A percentile compares a stretch with the other conserved stretches of the same genome.
These are phyloP conservation scores for Protonemura montana DNA, from an alignment of 2,888 invertebrate species.

Conservation along the genomic window DNA sequence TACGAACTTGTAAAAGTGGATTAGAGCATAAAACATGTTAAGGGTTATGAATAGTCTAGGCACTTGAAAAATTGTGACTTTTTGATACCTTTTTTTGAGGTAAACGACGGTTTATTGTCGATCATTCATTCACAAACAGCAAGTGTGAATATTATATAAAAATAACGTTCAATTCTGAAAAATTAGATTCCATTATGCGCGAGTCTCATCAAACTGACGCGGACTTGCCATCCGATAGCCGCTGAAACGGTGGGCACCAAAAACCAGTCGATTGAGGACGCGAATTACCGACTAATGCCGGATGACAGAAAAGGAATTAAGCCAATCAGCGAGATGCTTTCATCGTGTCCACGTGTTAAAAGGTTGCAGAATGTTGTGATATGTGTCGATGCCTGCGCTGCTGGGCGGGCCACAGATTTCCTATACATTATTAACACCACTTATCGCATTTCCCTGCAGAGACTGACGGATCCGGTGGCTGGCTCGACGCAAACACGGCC, in stretches of 20 bases:
- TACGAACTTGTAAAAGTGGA: not conserved
- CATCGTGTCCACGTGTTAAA: slow-evolving; percentile 46
- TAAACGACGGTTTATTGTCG: slow-evolving; percentile 1
- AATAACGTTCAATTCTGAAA: not conserved
- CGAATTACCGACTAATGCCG: not conserved
- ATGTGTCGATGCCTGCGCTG: not conserved
- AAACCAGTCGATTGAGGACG: not conserved
- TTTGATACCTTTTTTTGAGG: slow-evolving; percentile 3
- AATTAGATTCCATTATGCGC: not conserved
- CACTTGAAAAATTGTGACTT: not conserved
- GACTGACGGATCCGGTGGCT: not conserved
- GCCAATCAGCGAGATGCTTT: slow-evolving; percentile 47
- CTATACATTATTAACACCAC: slow-evolving; percentile 48
- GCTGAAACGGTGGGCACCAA: not conserved
- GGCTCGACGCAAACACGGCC: not conserved
- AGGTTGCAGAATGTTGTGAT: slow-evolving; percentile 28
- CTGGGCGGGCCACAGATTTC: not conserved
- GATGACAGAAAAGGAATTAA: slow-evolving; percentile 42
- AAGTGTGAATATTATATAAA: not conserved
- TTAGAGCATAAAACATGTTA: not conserved
- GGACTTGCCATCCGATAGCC: not conserved
- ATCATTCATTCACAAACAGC: not conserved
- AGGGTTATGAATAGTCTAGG: not conserved
- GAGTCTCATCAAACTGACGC: not conserved
- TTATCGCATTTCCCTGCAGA: slow-evolving; percentile 48